A percentile compares a stretch with the other conserved stretches of the same genome.
phyloP scores from a whole-genome alignment of 2,797 vertebrate genomes.

The Paratrypauchen microcephalus region DNA sequence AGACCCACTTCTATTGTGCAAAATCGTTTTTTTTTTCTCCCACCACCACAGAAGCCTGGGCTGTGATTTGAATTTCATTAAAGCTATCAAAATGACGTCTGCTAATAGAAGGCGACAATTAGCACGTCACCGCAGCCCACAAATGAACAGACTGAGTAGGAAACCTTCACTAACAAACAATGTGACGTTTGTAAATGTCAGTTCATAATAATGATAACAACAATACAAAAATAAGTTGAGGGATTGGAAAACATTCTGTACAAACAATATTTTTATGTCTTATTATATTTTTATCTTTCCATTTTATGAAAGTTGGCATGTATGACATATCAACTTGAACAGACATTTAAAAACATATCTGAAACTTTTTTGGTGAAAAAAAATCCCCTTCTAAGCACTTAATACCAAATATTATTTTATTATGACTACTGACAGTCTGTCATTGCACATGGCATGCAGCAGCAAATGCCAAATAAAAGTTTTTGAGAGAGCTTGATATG shows the following conservation, averaged over 20 bases:
- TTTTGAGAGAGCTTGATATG: no score
- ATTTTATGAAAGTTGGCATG: no score
- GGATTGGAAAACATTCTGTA: constrained; percentile 2
- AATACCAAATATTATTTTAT: no score
- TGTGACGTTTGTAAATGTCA: constrained; percentile 8
- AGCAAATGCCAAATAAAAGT: no score
- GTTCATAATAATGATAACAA: constrained; percentile 3
- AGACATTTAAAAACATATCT: no score
- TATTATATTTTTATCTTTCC: no score
- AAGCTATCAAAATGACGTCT: constrained; percentile 17
- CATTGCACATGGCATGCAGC: no score
- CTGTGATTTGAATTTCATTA: constrained; percentile 33
- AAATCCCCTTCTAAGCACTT: no score
- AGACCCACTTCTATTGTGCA: constrained; percentile 9
- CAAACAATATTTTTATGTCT: no score
- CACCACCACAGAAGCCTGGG: constrained; percentile 1
- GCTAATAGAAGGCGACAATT: constrained; percentile 31
- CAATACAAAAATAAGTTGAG: neutral
- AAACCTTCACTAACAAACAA: constrained; percentile 15
- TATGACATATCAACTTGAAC: no score
- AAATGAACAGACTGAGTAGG: constrained; percentile 22
- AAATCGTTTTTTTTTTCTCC: constrained; percentile 19
- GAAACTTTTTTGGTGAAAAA: no score
- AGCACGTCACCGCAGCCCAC: constrained; percentile 25
- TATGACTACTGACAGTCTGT: no score